phyloP scores from a whole-genome alignment of 2,113 vertebrate genomes.

The Paracanthobrama guichenoti region DNA sequence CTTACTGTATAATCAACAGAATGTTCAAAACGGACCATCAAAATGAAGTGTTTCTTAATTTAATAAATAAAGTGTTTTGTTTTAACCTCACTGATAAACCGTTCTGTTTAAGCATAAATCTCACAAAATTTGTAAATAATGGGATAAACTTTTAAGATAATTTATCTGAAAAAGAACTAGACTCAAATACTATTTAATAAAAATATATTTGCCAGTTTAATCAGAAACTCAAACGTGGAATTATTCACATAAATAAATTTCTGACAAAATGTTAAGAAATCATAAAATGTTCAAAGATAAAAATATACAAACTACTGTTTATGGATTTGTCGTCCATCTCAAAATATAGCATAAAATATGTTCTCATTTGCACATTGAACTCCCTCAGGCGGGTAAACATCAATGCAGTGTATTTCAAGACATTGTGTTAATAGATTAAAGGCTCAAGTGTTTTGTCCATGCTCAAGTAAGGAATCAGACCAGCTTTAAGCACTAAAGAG shows the following conservation, averaged over 20 bases:
- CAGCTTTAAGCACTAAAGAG: background rate
- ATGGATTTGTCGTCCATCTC: background rate
- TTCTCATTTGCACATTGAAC: background rate
- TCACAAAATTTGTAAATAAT: too few species aligned
- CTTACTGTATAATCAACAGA: too few species aligned
- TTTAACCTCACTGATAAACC: background rate
- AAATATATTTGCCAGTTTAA: background rate
- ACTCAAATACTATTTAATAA: background rate
- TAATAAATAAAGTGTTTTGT: background rate
- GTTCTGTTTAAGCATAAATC: too few species aligned
- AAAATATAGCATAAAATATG: background rate
- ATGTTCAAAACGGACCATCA: too few species aligned
- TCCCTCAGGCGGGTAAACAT: background rate
- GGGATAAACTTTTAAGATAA: too few species aligned
- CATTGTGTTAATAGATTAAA: background rate
- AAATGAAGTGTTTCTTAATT: too few species aligned
- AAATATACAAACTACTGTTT: background rate
- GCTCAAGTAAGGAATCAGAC: background rate
- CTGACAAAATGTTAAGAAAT: background rate
- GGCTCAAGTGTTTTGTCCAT: background rate
- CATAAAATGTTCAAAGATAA: background rate
- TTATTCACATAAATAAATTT: conserved; percentile 18
- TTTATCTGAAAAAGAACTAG: background rate
- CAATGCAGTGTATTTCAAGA: background rate
- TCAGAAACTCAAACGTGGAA: background rate